Percentiles rank a stretch among this genome's conserved stretches.
Conservation (phyloP, 2,888 invertebrate genomes). For the Lapara coniferarum region DNA sequence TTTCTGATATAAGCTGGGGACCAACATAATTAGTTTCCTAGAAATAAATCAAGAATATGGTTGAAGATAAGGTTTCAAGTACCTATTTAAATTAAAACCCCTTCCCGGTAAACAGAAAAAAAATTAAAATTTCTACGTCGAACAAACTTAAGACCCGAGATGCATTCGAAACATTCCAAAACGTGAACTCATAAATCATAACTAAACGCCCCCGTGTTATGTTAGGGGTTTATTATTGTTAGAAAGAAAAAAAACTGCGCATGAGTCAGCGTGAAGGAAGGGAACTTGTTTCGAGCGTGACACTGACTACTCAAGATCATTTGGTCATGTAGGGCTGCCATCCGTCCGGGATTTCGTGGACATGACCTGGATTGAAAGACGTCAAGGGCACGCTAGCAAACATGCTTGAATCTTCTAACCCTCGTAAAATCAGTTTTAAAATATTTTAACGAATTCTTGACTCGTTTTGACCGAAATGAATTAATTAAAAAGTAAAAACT, state of each 20-base stretch:
- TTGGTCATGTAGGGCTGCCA: slow-evolving; percentile 38
- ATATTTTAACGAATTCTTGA: too few relatives aligned
- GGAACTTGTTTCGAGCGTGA: slow-evolving; percentile 50
- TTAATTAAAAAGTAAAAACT: too few relatives aligned
- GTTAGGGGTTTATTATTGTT: slow-evolving; percentile 39
- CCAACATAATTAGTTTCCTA: too few relatives aligned
- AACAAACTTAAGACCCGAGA: neutral
- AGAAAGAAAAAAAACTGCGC: slow-evolving; percentile 45
- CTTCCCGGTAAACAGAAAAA: too few relatives aligned
- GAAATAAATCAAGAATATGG: too few relatives aligned
- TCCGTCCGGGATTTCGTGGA: neutral
- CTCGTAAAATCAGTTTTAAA: too few relatives aligned
- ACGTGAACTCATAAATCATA: slow-evolving; percentile 22
- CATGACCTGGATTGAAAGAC: neutral
- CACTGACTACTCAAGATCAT: slow-evolving; percentile 47
- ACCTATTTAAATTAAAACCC: too few relatives aligned
- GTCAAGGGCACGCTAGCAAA: too few relatives aligned
- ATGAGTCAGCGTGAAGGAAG: slow-evolving; percentile 52
- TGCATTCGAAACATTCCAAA: slow-evolving; percentile 9
- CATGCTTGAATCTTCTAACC: too few relatives aligned
- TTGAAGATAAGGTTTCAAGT: too few relatives aligned
- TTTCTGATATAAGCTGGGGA: too few relatives aligned
- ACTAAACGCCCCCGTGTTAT: slow-evolving; percentile 35
- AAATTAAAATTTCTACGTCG: neutral
- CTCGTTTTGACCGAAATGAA: too few relatives aligned